Conservation (phyloP, 2,888 invertebrate genomes). For the Apomyelois bistriatella region DNA sequence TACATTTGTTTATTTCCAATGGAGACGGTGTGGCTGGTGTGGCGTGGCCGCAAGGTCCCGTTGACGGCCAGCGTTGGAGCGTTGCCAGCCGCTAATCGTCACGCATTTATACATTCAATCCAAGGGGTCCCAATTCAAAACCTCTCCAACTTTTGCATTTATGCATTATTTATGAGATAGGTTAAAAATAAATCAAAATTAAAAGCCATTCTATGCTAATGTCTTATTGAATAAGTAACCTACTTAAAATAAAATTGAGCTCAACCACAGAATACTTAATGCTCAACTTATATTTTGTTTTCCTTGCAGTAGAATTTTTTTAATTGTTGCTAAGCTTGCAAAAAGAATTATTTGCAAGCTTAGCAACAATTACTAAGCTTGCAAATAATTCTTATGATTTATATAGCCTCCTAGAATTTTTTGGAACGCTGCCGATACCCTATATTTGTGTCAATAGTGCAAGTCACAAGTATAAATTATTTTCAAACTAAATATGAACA, state of each 20-base stretch:
- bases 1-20: constrained; percentile 3
- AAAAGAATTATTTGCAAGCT: neutral
- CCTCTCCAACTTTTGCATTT: constrained; percentile 17
- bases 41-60: constrained; percentile 37
- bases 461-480: constrained; percentile 4
- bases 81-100: constrained; percentile 65
- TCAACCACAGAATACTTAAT: too few relatives aligned
- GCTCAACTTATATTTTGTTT: neutral
- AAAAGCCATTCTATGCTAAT: neutral
- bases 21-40: constrained; percentile 37
- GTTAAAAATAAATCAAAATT: neutral
- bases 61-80: constrained; percentile 38
- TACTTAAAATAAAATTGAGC: neutral
- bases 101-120: constrained; percentile 58
- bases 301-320: neutral
- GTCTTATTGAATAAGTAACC: neutral
- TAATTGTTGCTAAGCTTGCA: too few relatives aligned
- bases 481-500: neutral
- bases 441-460: neutral
- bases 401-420: constrained; percentile 1
- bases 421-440: constrained; percentile 6
- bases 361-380: neutral
- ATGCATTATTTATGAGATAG: constrained; percentile 12
- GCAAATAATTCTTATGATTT: constrained; percentile 2
- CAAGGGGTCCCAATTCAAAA: constrained; percentile 16